These are phyloP conservation scores for Sebastes oblongus DNA, from an alignment of 2,797 vertebrate species.

Conservation along the genomic window DNA sequence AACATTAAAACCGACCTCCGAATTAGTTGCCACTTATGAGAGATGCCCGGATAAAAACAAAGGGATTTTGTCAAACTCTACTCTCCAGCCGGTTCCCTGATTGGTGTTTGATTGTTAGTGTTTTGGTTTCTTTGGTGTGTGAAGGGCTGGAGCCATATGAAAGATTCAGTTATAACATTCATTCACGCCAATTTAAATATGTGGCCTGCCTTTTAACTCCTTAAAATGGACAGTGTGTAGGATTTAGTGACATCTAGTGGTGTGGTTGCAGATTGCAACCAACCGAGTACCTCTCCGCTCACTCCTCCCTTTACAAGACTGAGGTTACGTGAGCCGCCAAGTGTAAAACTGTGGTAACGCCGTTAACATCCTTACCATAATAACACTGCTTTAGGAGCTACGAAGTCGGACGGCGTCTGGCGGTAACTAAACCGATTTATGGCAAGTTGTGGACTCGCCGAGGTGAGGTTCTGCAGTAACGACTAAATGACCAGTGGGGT, in stretches of 20 bases:
- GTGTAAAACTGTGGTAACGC: background rate
- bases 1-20: background rate
- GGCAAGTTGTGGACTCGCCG: too few species aligned
- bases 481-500: too few species aligned
- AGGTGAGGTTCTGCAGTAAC: too few species aligned
- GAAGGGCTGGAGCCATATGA: background rate
- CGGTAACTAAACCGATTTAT: too few species aligned
- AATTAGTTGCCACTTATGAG: constrained; percentile 19
- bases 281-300: too few species aligned
- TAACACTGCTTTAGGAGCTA: too few species aligned
- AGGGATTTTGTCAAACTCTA: background rate
- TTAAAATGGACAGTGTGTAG: background rate
- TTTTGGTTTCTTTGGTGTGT: background rate
- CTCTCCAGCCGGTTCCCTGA: background rate
- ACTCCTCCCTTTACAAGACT: too few species aligned
- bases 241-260: too few species aligned
- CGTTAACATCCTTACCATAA: too few species aligned
- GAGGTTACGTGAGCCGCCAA: too few species aligned
- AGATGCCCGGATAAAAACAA: background rate
- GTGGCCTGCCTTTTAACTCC: background rate
- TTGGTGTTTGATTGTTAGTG: background rate
- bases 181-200: background rate
- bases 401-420: too few species aligned
- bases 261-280: too few species aligned
- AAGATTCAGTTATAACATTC: background rate